Evolutionary conservation across 1,140 invertebrate genomes (phyloP).

Genomic region (Aphis craccivora): DNA sequence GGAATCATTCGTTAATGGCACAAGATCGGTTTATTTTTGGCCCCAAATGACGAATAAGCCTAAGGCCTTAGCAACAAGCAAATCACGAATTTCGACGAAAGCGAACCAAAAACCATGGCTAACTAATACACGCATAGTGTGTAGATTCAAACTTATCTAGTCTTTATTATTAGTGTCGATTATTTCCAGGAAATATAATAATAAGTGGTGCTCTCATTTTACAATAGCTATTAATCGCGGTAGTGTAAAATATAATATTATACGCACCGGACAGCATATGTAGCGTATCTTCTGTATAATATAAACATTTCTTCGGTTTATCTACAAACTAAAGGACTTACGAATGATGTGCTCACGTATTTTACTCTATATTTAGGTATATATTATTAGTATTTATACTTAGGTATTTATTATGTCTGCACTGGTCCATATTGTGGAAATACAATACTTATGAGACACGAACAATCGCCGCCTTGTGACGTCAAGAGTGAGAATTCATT

Average conservation of each 20-base stretch:
- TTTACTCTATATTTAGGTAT: background rate
- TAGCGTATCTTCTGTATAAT: background rate
- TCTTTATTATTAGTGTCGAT: background rate
- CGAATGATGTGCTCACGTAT: background rate
- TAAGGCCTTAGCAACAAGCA: too few relatives aligned
- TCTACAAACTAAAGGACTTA: background rate
- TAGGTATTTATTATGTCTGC: background rate
- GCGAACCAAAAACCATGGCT: background rate
- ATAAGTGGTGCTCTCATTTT: background rate
- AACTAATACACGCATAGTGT: background rate
- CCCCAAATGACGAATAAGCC: background rate
- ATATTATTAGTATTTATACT: background rate
- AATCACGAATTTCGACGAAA: background rate
- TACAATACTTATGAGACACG: background rate
- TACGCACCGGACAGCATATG: background rate
- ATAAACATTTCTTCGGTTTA: background rate
- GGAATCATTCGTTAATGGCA: background rate
- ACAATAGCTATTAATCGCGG: background rate
- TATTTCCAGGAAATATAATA: background rate
- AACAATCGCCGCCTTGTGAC: background rate
- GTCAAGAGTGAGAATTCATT: background rate
- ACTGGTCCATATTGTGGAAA: background rate
- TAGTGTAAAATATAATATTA: constrained; percentile 7
- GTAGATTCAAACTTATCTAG: background rate
- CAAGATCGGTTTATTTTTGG: background rate